These are phyloP conservation scores for Hirtodrosophila trivittata DNA, from an alignment of 2,888 invertebrate genomes.

Conservation along the genomic window DNA sequence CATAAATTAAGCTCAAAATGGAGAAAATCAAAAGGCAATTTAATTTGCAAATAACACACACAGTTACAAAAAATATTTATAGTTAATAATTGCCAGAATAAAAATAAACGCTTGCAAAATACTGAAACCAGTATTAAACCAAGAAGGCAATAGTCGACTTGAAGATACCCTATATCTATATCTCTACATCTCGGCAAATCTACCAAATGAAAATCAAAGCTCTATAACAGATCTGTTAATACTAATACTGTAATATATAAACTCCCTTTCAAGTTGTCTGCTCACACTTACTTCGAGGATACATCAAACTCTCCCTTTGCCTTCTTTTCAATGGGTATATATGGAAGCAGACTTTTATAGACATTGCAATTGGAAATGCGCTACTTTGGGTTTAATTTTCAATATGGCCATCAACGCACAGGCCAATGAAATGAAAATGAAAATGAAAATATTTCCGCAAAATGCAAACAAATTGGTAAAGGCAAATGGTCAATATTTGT, in stretches of 20 bases:
- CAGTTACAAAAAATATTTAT: slow-evolving; percentile 26
- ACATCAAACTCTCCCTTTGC: no score
- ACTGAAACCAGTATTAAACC: background rate
- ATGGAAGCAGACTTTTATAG: background rate
- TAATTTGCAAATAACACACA: slow-evolving; percentile 29
- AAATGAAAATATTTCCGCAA: slow-evolving; percentile 79
- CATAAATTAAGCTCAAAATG: slow-evolving; percentile 9
- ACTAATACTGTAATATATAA: no score
- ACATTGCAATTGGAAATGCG: slow-evolving; percentile 19
- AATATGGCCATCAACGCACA: slow-evolving; percentile 27
- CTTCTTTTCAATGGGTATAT: no score
- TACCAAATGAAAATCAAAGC: no score
- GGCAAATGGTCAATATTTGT: slow-evolving; percentile 82
- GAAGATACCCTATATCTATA: no score
- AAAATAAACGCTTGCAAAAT: background rate
- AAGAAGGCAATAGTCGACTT: background rate
- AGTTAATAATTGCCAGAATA: slow-evolving; percentile 24
- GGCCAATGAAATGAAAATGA: slow-evolving; percentile 38
- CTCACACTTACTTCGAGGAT: no score
- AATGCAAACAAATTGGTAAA: slow-evolving; percentile 81
- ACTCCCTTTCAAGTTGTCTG: no score
- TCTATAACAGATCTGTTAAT: no score
- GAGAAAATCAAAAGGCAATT: slow-evolving; percentile 45
- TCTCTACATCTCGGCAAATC: no score
- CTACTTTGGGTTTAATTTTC: slow-evolving; percentile 51